Conservation (phyloP, 2,888 invertebrate species). For the Glomeris marginata region DNA sequence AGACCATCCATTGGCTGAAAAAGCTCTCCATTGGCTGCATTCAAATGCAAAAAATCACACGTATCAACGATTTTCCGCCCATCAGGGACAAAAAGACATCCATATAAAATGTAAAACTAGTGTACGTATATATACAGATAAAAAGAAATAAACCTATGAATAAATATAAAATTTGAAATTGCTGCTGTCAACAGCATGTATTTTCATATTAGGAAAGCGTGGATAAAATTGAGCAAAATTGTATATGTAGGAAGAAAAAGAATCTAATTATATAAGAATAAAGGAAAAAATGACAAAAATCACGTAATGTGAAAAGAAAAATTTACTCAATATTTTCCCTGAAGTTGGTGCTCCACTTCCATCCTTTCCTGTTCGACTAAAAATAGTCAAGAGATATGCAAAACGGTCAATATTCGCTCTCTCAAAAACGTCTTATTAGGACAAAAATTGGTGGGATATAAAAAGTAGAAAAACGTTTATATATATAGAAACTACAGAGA, state of each 20-base stretch:
- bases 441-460: too few relatives aligned
- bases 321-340: constrained; percentile 48
- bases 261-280: background rate
- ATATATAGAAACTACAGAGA: too few relatives aligned
- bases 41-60: constrained; percentile 16
- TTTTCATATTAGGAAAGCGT: background rate
- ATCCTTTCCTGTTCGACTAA: constrained; percentile 43
- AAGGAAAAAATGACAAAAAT: constrained; percentile 4
- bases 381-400: constrained; percentile 14
- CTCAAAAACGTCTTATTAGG: too few relatives aligned
- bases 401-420: too few relatives aligned
- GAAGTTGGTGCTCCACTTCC: constrained; percentile 95
- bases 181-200: background rate
- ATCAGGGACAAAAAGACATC: constrained; percentile 7
- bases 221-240: background rate
- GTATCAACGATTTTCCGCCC: too few relatives aligned
- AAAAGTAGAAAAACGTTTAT: too few relatives aligned
- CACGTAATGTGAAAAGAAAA: constrained; percentile 7
- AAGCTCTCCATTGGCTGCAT: constrained; percentile 21
- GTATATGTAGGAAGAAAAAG: too few relatives aligned
- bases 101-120: constrained; percentile 6
- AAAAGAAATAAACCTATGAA: background rate
- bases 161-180: background rate
- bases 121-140: background rate
- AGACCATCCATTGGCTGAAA: constrained; percentile 19